Conservation (phyloP, 2,113 vertebrate genomes). For the Cheirogaleus medius region DNA sequence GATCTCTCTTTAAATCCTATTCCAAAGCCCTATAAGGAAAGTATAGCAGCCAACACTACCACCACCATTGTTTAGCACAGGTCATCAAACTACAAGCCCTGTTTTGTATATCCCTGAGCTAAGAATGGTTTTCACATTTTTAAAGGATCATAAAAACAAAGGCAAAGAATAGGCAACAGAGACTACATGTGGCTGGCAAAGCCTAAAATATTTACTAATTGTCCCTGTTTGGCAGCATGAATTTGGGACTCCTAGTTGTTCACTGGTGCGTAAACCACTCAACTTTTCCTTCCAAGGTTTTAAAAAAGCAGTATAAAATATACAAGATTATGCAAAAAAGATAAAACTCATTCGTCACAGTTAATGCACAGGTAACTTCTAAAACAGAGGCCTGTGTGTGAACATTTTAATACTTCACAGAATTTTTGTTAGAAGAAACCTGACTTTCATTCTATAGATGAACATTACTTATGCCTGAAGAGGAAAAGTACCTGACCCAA, state of each 20-base stretch:
- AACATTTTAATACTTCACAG: neutral
- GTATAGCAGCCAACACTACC: neutral
- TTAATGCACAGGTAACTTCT: neutral
- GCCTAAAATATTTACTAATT: neutral
- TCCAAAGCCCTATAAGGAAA: neutral
- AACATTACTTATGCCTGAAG: neutral
- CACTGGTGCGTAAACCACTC: neutral
- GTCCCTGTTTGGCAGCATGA: neutral
- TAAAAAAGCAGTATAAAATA: conserved; percentile 7
- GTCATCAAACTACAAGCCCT: neutral
- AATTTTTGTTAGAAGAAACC: neutral
- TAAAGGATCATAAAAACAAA: conserved; percentile 40
- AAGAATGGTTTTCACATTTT: conserved; percentile 22
- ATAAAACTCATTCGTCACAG: neutral
- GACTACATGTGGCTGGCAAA: neutral
- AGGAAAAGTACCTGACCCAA: neutral
- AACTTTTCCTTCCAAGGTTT: conserved; percentile 24
- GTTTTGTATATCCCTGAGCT: neutral
- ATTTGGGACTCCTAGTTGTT: neutral
- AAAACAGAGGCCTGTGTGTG: neutral
- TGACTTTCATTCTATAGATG: neutral
- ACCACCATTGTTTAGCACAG: neutral
- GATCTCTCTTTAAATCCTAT: neutral
- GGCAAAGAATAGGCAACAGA: neutral
- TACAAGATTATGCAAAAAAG: neutral